Evolutionary conservation across 2,888 invertebrate species (phyloP).

Genomic region (Druceiella hillmani): DNA sequence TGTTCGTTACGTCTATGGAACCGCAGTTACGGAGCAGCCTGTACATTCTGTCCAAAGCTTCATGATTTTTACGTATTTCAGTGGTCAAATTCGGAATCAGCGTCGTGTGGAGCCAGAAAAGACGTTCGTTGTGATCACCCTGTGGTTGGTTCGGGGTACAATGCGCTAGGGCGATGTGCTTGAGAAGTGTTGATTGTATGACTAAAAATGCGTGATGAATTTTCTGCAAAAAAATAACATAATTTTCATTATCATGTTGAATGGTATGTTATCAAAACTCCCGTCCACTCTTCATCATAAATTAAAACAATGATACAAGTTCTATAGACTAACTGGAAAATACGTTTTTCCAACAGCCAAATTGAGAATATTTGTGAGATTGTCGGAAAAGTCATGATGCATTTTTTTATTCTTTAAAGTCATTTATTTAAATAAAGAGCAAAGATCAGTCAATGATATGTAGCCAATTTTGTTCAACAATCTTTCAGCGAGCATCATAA

Average conservation of each 20-base stretch:
- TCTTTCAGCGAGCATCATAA: too few species aligned
- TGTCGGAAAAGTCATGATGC: too few species aligned
- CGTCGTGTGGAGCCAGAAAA: constrained; percentile 40
- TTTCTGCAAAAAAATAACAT: constrained; percentile 34
- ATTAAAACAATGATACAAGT: background rate
- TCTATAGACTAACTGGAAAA: too few species aligned
- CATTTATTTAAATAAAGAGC: too few species aligned
- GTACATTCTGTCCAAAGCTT: constrained; percentile 40
- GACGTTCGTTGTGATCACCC: constrained; percentile 36
- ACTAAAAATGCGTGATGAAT: constrained; percentile 46
- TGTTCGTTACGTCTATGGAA: constrained; percentile 27
- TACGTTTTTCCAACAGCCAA: too few species aligned
- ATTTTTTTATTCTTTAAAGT: too few species aligned
- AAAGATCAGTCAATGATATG: too few species aligned
- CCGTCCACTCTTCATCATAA: constrained; percentile 15
- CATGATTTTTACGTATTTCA: constrained; percentile 34
- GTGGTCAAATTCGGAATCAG: constrained; percentile 32
- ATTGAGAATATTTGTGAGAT: too few species aligned
- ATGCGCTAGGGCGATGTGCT: constrained; percentile 41
- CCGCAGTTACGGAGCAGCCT: constrained; percentile 39
- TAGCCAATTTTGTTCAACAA: too few species aligned
- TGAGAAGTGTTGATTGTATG: constrained; percentile 42
- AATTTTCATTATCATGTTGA: too few species aligned
- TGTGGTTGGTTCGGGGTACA: constrained; percentile 30
- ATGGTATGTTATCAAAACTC: too few species aligned